Base-by-base conservation (phyloP, 1,140 invertebrate genomes). In the Drosophila auraria region DNA sequence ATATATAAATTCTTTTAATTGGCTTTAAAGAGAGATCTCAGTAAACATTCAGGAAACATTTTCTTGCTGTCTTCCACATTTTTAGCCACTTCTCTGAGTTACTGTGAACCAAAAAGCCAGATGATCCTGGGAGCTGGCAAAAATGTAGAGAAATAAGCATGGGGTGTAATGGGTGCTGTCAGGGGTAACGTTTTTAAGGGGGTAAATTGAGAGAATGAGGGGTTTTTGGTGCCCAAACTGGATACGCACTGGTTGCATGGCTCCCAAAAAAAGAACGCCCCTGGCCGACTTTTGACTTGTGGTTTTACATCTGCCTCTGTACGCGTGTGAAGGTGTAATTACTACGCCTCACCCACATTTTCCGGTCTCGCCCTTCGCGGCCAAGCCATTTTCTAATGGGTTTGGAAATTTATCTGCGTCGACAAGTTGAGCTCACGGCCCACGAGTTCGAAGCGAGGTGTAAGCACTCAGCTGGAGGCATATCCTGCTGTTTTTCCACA, bases 351-450 rank as follows among this genome's bases (percentile, higher is more conserved):
- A 44, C 33, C 47, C 17, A 5, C 27, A n/a, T 17, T 36, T 36
- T 54, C 51, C 51, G 27, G 51, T 5, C 25, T 30, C 8, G 44
- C 23, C 25, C 11, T 23, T n/a, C 20, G 11, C 53, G 5, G 23
- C 20, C 12, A 9, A n/a, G 33, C 15, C 42, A 36, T 36, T 36
- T 76, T 60, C 64, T 54, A 59, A 40, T 64, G 60, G 23, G 58
- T 30, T 59, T 56, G 58, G 53, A 87, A 87, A 80, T 87, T 65
- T 86, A 86, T 87, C 65, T 53, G 45, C 70, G 79, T 87, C 87
- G 83, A 86, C 79, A 86, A 79, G 75, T 66, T 70, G 64, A 78
- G 64, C 40, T 11, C 27, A 60, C 30, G 53, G 30, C 42, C 27
- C 9, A 58, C 15, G 30, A 66, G 36, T 47, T 27, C 7, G 25